These are phyloP conservation scores for Tetramorium simillimum DNA, from an alignment of 1,140 invertebrate genomes.

Conservation along the genomic window DNA sequence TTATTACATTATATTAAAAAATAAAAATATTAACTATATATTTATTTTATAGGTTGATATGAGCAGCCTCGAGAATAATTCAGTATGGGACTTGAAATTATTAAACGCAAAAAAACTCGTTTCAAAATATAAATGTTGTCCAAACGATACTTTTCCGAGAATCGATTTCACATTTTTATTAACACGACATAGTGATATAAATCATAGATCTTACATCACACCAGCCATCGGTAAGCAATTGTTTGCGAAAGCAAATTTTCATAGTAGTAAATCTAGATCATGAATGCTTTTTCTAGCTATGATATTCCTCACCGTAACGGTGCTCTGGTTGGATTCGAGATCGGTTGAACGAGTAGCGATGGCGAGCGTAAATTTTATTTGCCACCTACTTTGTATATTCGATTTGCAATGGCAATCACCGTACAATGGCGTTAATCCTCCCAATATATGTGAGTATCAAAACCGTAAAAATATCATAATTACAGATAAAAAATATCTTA, in stretches of 20 bases:
- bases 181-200: slow-evolving; percentile 80
- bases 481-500: background rate
- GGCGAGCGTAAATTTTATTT: slow-evolving; percentile 83
- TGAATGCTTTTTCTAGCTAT: slow-evolving; percentile 77
- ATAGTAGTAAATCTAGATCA: background rate
- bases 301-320: slow-evolving; percentile 83
- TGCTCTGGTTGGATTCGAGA: slow-evolving; percentile 83
- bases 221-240: slow-evolving; percentile 84
- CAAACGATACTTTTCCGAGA: slow-evolving; percentile 84
- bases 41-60: slow-evolving; percentile 48
- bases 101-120: slow-evolving; percentile 68
- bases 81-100: slow-evolving; percentile 80
- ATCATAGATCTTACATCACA: slow-evolving; percentile 81
- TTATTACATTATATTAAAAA: background rate
- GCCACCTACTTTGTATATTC: slow-evolving; percentile 83
- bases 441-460: slow-evolving; percentile 77
- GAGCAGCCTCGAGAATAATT: slow-evolving; percentile 55
- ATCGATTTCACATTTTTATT: slow-evolving; percentile 83
- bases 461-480: background rate
- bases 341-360: slow-evolving; percentile 82
- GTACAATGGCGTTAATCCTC: slow-evolving; percentile 78
- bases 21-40: background rate
- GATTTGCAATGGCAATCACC: slow-evolving; percentile 83
- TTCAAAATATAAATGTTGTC: slow-evolving; percentile 81
- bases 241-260: background rate